Conservation (phyloP, 2,888 invertebrate species). For the Aproaerema taeniolella region DNA sequence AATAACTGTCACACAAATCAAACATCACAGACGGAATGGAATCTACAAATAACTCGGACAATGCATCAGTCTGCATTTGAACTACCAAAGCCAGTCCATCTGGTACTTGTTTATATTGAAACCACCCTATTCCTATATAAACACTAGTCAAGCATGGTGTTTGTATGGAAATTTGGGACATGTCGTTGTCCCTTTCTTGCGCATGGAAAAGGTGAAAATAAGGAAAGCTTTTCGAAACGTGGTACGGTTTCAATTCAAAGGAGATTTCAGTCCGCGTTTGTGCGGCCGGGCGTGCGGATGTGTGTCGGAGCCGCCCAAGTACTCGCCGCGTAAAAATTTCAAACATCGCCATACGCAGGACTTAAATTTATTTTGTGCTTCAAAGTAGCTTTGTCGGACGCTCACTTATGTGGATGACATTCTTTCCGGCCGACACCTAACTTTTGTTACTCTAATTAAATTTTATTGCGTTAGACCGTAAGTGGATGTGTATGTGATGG, state of each 20-base stretch:
- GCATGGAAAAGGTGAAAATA: slow-evolving; percentile 34
- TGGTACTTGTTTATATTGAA: slow-evolving; percentile 64
- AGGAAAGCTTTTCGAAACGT: slow-evolving; percentile 37
- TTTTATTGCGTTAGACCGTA: slow-evolving; percentile 26
- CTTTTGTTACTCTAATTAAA: slow-evolving; percentile 12
- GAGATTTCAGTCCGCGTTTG: slow-evolving; percentile 63
- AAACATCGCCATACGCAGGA: slow-evolving; percentile 42
- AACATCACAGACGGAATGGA: too few relatives aligned
- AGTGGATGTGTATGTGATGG: slow-evolving; percentile 45
- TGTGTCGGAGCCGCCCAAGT: slow-evolving; percentile 33
- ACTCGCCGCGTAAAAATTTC: slow-evolving; percentile 24
- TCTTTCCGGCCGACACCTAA: slow-evolving; percentile 8
- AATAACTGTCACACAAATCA: too few relatives aligned
- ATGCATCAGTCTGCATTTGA: slow-evolving; percentile 23
- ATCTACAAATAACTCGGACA: too few relatives aligned
- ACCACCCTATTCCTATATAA: slow-evolving; percentile 52
- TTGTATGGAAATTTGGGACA: slow-evolving; percentile 24
- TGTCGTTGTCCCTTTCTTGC: slow-evolving; percentile 40
- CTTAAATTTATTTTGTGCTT: slow-evolving; percentile 34
- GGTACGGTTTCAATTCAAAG: slow-evolving; percentile 32
- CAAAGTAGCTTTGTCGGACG: slow-evolving; percentile 2
- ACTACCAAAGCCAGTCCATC: slow-evolving; percentile 33
- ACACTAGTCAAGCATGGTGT: slow-evolving; percentile 35
- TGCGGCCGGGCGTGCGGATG: slow-evolving; percentile 59
- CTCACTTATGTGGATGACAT: slow-evolving; percentile 23